phyloP scores from a whole-genome alignment of 2,113 vertebrate species.

The Pelecanoides urinatrix region DNA sequence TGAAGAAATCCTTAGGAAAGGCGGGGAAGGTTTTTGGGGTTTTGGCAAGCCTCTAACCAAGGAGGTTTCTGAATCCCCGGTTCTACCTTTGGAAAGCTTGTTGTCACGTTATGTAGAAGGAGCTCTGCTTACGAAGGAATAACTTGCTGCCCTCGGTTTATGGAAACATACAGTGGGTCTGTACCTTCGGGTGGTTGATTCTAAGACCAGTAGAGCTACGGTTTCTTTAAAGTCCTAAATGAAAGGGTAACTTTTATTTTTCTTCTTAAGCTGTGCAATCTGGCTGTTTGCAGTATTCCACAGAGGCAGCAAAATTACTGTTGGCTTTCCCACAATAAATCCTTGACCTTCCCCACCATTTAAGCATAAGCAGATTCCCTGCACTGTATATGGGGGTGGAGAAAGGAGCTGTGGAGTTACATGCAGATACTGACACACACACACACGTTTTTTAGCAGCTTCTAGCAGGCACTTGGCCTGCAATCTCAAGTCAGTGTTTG shows the following conservation, averaged over 20 bases:
- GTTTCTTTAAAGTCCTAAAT: background rate
- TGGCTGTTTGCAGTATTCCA: background rate
- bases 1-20: background rate
- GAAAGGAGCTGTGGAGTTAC: background rate
- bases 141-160: background rate
- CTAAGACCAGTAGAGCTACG: background rate
- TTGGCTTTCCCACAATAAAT: conserved; percentile 29
- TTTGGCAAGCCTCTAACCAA: background rate
- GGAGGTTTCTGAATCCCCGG: background rate
- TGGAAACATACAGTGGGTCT: background rate
- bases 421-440: background rate
- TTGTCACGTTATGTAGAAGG: background rate
- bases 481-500: background rate
- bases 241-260: background rate
- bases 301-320: background rate
- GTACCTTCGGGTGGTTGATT: background rate
- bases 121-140: background rate
- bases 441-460: background rate
- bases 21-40: background rate
- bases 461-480: background rate
- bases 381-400: background rate
- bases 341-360: conserved; percentile 13
- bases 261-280: background rate
- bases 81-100: background rate
- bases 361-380: conserved; percentile 30